Evolutionary conservation across 2,888 invertebrate genomes (phyloP), one percentile per base, ranked within the genome.

Genomic region (Erebia ligea): DNA sequence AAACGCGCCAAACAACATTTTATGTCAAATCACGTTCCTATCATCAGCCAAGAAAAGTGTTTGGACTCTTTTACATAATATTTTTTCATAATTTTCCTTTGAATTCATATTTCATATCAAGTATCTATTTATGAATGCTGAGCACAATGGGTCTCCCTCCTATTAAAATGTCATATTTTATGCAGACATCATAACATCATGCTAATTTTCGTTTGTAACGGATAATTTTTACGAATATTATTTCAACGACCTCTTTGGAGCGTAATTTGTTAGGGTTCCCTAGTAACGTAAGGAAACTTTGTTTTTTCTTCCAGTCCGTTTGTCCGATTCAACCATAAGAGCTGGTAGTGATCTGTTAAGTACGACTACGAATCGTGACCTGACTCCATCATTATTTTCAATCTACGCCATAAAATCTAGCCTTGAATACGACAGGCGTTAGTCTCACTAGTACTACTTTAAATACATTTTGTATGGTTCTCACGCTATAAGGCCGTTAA

Each of bases 181-280:
- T 79, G 76, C 79, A 79, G 80, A 81, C 80, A 85, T 83, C 82
- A 79, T 79, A 81, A 82, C 82, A 78, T 70, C 34, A 61, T 54
- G 45, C 59, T 54, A 63, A 63, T 52, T 48, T 25, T 50, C 42
- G 42, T 42, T 42, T 34, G 34, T 34, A 34, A 34, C 34, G 34
- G 34, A 34, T 34, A 34, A 34, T 34, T 34, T 34, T 34, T 34
- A 6, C 34, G 34, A 34, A 34, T 34, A 34, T 34, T 34, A 34
- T 34, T 50, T 50, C 50, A n/a, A 50, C 15, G 17, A 19, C 17
- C 54, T 54, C 10, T 19, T 11, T 54, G 54, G 54, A 19, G 54
- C 19, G 9, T n/a, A 52, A 17, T 54, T 54, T 19, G 54, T 19
- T 56, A 52, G 52, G 52, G n/a, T n/a, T 52, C 15, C 25, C 25